Percentiles rank a stretch among this genome's conserved stretches.
Conservation (phyloP, 1,140 invertebrate species). For the Lasioglossum baleicum region DNA sequence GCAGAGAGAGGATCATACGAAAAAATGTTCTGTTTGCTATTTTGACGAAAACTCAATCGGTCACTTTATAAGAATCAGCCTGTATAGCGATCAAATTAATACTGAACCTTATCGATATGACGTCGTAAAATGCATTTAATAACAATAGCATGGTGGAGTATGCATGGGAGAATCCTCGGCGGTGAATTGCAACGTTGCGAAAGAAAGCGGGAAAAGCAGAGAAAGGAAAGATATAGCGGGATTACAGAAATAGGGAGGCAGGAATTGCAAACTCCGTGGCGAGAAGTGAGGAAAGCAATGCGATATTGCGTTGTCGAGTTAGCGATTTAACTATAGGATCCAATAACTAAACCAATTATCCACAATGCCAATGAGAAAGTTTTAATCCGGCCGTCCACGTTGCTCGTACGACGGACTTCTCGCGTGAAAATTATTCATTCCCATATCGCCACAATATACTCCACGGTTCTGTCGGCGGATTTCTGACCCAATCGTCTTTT, state of each 20-base stretch:
- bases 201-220: neutral
- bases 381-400: constrained; percentile 64
- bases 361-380: constrained; percentile 66
- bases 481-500: neutral
- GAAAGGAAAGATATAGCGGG: constrained; percentile 22
- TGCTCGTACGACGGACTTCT: constrained; percentile 30
- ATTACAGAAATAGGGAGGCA: constrained; percentile 26
- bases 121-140: no score
- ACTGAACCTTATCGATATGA: no score
- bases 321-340: constrained; percentile 64
- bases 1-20: no score
- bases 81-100: no score
- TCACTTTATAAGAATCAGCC: no score
- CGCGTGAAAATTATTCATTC: constrained; percentile 60
- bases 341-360: constrained; percentile 76
- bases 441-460: constrained; percentile 18
- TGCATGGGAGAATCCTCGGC: neutral
- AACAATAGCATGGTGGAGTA: neutral
- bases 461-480: constrained; percentile 27
- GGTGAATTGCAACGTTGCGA: neutral
- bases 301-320: constrained; percentile 61
- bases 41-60: no score
- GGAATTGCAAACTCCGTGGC: constrained; percentile 58
- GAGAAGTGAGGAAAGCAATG: constrained; percentile 52
- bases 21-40: no score